Conservation (phyloP, 2,797 vertebrate species). For the Protonibea diacanthus region DNA sequence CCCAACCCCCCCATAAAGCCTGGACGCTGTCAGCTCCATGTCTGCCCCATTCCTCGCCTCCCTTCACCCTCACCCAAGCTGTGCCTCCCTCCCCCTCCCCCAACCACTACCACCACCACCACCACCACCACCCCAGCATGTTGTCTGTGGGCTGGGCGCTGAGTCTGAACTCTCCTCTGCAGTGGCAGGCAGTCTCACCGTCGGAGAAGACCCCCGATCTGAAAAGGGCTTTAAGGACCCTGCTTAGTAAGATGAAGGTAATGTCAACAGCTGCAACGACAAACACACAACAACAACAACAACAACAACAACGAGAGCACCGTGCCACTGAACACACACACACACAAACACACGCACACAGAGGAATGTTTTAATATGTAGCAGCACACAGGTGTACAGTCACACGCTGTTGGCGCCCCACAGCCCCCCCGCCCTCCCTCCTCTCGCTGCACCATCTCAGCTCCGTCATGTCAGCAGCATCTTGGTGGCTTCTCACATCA, state of each 20-base stretch:
- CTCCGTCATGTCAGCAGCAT: slow-evolving; percentile 41
- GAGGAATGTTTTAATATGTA: neutral
- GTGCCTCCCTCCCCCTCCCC: slow-evolving; percentile 27
- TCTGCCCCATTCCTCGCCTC: slow-evolving; percentile 45
- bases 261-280: slow-evolving; percentile 72
- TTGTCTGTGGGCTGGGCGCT: slow-evolving; percentile 81
- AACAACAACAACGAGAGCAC: slow-evolving; percentile 56
- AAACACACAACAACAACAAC: slow-evolving; percentile 47
- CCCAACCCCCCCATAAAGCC: slow-evolving; percentile 34
- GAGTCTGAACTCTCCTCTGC: slow-evolving; percentile 88
- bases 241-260: slow-evolving; percentile 93
- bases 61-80: slow-evolving; percentile 43
- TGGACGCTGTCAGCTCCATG: slow-evolving; percentile 56
- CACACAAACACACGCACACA: slow-evolving; percentile 36
- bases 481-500: slow-evolving; percentile 39
- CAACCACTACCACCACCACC: neutral
- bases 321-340: slow-evolving; percentile 28
- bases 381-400: neutral
- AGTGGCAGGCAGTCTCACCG: slow-evolving; percentile 89
- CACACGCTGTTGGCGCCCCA: slow-evolving; percentile 1
- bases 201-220: slow-evolving; percentile 91
- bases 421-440: neutral
- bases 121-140: slow-evolving; percentile 69
- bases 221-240: slow-evolving; percentile 90
- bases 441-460: slow-evolving; percentile 53